Evolutionary conservation across 1,140 invertebrate species (phyloP).

Genomic region (Phymorhynchus buccinoides): DNA sequence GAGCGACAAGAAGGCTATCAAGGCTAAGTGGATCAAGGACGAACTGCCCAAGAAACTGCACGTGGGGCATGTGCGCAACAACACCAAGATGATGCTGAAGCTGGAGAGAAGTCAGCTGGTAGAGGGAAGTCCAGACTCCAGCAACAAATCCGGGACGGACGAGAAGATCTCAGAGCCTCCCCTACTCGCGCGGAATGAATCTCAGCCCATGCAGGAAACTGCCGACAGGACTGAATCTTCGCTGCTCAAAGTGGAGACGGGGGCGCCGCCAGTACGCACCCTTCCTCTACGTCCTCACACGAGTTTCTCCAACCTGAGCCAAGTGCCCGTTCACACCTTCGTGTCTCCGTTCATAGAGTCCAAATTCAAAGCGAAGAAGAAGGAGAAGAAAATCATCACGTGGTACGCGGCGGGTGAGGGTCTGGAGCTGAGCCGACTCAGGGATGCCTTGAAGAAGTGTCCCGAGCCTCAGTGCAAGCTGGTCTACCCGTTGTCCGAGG

Average conservation of each 20-base stretch:
- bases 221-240: background rate
- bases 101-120: background rate
- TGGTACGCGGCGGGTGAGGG: background rate
- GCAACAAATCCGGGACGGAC: background rate
- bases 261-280: background rate
- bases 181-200: background rate
- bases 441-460: constrained; percentile 1
- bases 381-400: constrained; percentile 28
- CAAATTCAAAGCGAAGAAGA: background rate
- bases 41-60: constrained; percentile 13
- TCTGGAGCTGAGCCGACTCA: background rate
- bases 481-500: constrained; percentile 1
- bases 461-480: background rate
- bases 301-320: background rate
- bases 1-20: constrained; percentile 13
- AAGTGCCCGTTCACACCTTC: background rate
- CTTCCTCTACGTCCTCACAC: background rate
- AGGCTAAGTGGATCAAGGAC: constrained; percentile 14
- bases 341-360: constrained; percentile 30
- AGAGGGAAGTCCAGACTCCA: background rate
- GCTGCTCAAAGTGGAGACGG: background rate
- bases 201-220: background rate
- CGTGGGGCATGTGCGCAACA: background rate
- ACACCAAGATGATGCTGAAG: background rate
- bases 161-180: background rate